Conservation (phyloP, 2,888 invertebrate genomes). For the Exephanes ischioxanthus region DNA sequence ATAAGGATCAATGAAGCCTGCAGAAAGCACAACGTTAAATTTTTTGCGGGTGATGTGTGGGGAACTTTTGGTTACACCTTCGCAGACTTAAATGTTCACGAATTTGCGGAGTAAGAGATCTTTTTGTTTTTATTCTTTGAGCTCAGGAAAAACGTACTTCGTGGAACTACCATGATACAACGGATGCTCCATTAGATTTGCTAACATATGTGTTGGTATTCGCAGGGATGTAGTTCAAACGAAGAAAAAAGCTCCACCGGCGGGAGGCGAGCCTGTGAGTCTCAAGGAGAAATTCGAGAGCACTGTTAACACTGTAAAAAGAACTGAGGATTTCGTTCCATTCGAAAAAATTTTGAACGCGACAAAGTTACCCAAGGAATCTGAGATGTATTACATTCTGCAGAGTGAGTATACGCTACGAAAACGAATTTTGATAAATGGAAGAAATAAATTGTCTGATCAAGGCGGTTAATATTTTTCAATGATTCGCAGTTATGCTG, state of each 20-base stretch:
- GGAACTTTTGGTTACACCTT: slow-evolving; percentile 97
- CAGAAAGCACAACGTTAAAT: slow-evolving; percentile 91
- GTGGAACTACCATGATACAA: no score
- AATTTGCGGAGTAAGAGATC: slow-evolving; percentile 90
- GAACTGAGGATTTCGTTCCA: slow-evolving; percentile 88
- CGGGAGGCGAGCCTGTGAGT: slow-evolving; percentile 85
- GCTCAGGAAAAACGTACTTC: neutral
- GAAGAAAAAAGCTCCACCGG: slow-evolving; percentile 86
- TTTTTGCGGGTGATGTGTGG: slow-evolving; percentile 96
- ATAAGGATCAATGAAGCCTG: slow-evolving; percentile 92
- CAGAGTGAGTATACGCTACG: slow-evolving; percentile 85
- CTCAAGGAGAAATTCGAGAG: slow-evolving; percentile 85
- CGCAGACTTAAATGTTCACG: slow-evolving; percentile 94
- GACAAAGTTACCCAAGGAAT: slow-evolving; percentile 77
- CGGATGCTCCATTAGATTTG: neutral
- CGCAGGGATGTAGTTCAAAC: slow-evolving; percentile 86
- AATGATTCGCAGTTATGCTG: slow-evolving; percentile 87
- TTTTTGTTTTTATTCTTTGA: slow-evolving; percentile 8
- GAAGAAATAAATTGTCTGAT: slow-evolving; percentile 11
- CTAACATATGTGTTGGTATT: neutral
- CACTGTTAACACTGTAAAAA: slow-evolving; percentile 88
- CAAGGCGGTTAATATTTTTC: neutral
- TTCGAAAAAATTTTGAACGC: slow-evolving; percentile 89
- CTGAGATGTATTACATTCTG: slow-evolving; percentile 90
- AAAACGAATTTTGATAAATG: slow-evolving; percentile 21